Conservation (phyloP, 2,797 vertebrate genomes). For the Neostethus bicornis region DNA sequence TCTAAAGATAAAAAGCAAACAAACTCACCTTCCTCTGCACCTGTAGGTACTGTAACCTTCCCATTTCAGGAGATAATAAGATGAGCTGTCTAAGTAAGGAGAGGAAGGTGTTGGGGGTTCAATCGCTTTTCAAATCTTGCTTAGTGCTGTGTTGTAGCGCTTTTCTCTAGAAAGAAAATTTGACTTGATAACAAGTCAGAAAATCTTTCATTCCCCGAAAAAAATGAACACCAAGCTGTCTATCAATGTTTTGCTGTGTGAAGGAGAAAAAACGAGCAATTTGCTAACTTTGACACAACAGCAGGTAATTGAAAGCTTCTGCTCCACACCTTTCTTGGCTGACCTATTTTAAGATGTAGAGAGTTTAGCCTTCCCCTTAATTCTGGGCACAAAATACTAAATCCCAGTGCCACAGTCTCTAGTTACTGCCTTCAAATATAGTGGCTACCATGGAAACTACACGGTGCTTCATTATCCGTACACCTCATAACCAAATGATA, state of each 20-base stretch:
- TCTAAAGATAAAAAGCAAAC: slow-evolving; percentile 69
- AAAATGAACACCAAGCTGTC: slow-evolving; percentile 46
- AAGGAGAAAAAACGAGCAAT: slow-evolving; percentile 40
- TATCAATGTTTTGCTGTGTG: slow-evolving; percentile 58
- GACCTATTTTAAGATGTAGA: slow-evolving; percentile 62
- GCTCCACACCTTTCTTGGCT: slow-evolving; percentile 48
- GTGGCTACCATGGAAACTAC: slow-evolving; percentile 60
- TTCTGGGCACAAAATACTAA: slow-evolving; percentile 51
- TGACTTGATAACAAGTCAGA: slow-evolving; percentile 61
- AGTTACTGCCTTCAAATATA: slow-evolving; percentile 44
- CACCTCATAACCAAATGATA: slow-evolving; percentile 32
- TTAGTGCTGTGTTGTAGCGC: slow-evolving; percentile 54
- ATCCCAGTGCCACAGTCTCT: slow-evolving; percentile 48
- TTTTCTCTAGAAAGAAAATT: slow-evolving; percentile 68
- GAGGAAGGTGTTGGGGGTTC: slow-evolving; percentile 14
- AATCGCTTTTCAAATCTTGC: slow-evolving; percentile 63
- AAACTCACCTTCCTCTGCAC: slow-evolving; percentile 66
- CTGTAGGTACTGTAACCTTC: slow-evolving; percentile 73
- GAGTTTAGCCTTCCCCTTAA: slow-evolving; percentile 45
- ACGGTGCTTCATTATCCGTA: slow-evolving; percentile 32
- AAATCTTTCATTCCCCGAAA: slow-evolving; percentile 62
- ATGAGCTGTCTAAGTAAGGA: slow-evolving; percentile 54
- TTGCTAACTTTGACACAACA: slow-evolving; percentile 55
- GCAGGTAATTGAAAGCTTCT: slow-evolving; percentile 47
- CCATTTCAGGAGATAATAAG: slow-evolving; percentile 74